Evolutionary conservation across 2,888 invertebrate species (phyloP), one percentile per base, ranked within the genome.

Genomic region (Asteroscopus sphinx): DNA sequence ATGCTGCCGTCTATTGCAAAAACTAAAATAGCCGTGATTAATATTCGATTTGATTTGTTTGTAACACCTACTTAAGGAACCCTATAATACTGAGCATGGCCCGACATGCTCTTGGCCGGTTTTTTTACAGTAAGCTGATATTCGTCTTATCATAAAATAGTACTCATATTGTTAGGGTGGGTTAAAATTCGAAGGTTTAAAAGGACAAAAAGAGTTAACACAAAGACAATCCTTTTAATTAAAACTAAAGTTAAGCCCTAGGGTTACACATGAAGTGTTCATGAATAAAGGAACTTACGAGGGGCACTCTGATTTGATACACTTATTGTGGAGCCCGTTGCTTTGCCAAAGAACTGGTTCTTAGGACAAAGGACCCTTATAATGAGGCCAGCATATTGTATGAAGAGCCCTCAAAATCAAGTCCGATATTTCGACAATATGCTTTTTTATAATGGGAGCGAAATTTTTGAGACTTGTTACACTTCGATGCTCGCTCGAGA

Each of bases 351-450:
- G 90, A 91, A 94, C 94, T 90, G 90, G 94, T 93, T 91, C 85
- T 91, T 86, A 93, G 93, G 93, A 94, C 93, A 94, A 93, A 92
- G 91, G 83, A 61, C 93, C 93, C 93, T 90, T 85, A 93, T 93
- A 93, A 93, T 94, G 92, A 93, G 89, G 87, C 92, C 88, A 88
- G 90, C 90, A 91, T 90, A 92, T 93, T 93, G 93, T 89, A 82
- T 81, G 79, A 88, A 92, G 93, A 80, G 86, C 91, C 89, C 93
- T 93, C 81, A 85, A 84, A 86, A 84, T 84, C 83, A 82, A 85
- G 86, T 87, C 80, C 77, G 81, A 87, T 83, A 85, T 81, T 85
- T 74, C 78, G 80, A 85, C 92, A 91, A 90, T 93, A 92, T 92
- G 91, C 80, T 91, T 90, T 85, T 86, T 89, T 86, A 74, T 86